phyloP scores from a whole-genome alignment of 1,140 invertebrate species.

The Philopotamus ludificatus region DNA sequence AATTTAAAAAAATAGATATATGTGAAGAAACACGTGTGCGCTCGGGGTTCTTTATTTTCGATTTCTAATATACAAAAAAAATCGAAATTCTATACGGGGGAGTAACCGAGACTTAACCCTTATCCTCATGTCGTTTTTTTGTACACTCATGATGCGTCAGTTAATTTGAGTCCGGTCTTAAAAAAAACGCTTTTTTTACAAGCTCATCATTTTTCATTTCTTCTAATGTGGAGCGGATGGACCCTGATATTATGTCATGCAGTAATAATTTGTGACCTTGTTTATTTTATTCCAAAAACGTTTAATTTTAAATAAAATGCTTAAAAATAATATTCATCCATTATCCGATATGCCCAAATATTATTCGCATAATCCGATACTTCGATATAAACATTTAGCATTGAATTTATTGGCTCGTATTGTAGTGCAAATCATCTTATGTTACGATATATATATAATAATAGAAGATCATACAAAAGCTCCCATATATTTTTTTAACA shows the following conservation, averaged over 20 bases:
- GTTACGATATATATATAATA: neutral
- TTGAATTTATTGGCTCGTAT: conserved; percentile 10
- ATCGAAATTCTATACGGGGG: conserved; percentile 7
- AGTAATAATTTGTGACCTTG: neutral
- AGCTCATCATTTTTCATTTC: conserved; percentile 1
- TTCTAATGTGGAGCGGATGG: neutral
- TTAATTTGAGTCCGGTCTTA: conserved; percentile 20
- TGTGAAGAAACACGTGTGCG: conserved; percentile 1
- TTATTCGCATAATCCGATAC: conserved; percentile 21
- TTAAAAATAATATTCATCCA: neutral
- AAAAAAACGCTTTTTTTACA: conserved; percentile 12
- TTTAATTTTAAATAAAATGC: neutral
- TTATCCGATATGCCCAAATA: conserved; percentile 9
- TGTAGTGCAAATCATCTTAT: conserved; percentile 20
- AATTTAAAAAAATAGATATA: neutral
- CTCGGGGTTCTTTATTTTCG: too few relatives aligned
- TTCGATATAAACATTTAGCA: conserved; percentile 13
- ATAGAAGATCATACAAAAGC: neutral
- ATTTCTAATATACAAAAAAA: neutral
- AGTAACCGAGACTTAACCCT: conserved; percentile 19
- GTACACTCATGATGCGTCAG: neutral
- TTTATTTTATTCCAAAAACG: too few relatives aligned
- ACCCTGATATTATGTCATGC: neutral
- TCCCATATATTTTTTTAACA: neutral
- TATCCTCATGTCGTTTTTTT: conserved; percentile 7